A percentile compares a stretch with the other conserved stretches of the same genome.
Evolutionary conservation across 2,113 vertebrate genomes (phyloP).

Genomic region (Orycteropus afer): DNA sequence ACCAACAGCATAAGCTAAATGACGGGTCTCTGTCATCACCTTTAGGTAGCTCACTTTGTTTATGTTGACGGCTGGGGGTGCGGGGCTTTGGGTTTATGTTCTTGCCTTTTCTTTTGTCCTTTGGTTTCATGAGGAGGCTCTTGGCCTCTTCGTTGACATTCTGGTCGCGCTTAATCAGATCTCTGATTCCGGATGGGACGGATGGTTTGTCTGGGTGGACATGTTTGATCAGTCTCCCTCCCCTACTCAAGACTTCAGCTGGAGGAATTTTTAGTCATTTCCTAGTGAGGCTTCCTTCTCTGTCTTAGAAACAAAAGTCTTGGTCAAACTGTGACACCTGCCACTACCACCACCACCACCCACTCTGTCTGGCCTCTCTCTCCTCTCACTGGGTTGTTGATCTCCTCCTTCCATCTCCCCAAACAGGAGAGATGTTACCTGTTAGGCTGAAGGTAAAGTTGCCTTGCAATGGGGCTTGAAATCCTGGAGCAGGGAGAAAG

Average conservation of each 20-base stretch:
- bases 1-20: constrained; percentile 83
- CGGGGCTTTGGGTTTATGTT: constrained; percentile 55
- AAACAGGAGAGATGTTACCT: constrained; percentile 50
- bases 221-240: constrained; percentile 25
- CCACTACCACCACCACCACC: not conserved
- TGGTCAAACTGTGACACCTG: constrained; percentile 78
- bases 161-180: not conserved
- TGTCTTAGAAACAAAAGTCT: constrained; percentile 67
- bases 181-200: constrained; percentile 35
- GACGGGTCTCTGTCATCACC: constrained; percentile 83
- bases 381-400: not conserved
- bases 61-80: constrained; percentile 50
- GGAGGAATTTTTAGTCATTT: constrained; percentile 33
- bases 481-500: constrained; percentile 70
- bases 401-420: not conserved
- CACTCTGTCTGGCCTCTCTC: no score
- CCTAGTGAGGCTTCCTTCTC: constrained; percentile 28
- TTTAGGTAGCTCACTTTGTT: constrained; percentile 69
- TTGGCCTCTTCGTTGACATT: not conserved
- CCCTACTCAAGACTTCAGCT: constrained; percentile 26
- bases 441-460: constrained; percentile 71
- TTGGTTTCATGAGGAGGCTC: constrained; percentile 44
- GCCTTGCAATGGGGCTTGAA: constrained; percentile 67
- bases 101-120: constrained; percentile 75
- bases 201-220: not conserved